These are phyloP conservation scores for Anguilla japonica DNA, from an alignment of 2,113 vertebrate species.

Conservation along the genomic window DNA sequence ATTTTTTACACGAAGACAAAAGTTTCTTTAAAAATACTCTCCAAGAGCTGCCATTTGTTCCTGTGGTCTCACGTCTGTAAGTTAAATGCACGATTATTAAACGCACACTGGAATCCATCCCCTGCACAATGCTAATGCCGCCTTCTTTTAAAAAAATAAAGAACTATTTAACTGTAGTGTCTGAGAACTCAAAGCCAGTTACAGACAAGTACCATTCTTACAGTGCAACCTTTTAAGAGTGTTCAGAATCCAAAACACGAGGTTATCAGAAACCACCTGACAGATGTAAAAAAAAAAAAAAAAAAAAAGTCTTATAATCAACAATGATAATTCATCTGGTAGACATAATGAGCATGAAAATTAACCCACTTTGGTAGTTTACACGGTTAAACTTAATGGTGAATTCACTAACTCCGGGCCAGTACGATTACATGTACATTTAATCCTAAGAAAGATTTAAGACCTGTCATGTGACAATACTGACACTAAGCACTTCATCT, in stretches of 20 bases:
- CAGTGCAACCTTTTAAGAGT: neutral
- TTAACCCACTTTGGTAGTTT: constrained; percentile 1
- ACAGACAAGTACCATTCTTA: neutral
- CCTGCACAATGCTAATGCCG: neutral
- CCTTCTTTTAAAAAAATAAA: neutral
- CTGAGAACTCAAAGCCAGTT: neutral
- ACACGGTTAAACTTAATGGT: neutral
- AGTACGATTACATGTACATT: neutral
- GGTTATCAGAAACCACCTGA: neutral
- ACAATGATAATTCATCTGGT: neutral
- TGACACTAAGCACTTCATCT: neutral
- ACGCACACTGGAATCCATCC: neutral
- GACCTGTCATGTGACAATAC: neutral
- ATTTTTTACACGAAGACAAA: constrained; percentile 12
- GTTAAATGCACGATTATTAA: neutral
- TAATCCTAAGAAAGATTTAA: neutral
- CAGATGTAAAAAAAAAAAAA: neutral
- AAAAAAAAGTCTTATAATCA: neutral
- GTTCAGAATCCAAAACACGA: neutral
- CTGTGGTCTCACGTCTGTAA: constrained; percentile 13
- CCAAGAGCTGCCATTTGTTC: constrained; percentile 19
- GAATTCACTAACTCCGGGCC: neutral
- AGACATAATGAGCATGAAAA: neutral
- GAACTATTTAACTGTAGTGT: neutral
- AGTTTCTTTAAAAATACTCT: neutral